Percentiles rank a stretch among this genome's conserved stretches.
Evolutionary conservation across 2,888 invertebrate genomes (phyloP).

Genomic region (Adela reaumurella): DNA sequence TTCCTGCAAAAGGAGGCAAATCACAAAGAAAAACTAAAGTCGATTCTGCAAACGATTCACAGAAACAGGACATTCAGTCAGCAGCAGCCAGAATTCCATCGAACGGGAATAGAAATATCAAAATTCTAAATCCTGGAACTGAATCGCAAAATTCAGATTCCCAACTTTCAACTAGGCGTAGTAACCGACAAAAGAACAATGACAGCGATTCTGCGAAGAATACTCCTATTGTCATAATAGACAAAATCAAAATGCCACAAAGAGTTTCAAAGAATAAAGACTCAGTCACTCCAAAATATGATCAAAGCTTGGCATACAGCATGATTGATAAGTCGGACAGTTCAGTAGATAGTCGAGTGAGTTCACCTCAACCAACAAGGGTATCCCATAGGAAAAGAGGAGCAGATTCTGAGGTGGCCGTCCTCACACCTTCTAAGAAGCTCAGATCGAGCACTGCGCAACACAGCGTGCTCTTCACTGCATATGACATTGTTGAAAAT

Average conservation of each 20-base stretch:
- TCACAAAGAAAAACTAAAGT: neutral
- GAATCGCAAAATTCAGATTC: too few species aligned
- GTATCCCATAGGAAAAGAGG: neutral
- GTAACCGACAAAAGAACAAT: slow-evolving; percentile 24
- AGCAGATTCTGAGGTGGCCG: neutral
- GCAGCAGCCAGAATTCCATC: too few species aligned
- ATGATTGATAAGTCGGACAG: slow-evolving; percentile 25
- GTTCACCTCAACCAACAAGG: slow-evolving; percentile 14
- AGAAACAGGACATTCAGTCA: too few species aligned
- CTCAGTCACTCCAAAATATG: slow-evolving; percentile 10
- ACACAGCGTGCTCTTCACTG: slow-evolving; percentile 41
- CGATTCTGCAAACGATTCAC: too few species aligned
- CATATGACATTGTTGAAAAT: slow-evolving; percentile 31
- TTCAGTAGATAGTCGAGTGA: slow-evolving; percentile 23
- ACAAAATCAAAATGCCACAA: slow-evolving; percentile 12
- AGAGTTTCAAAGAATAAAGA: slow-evolving; percentile 6
- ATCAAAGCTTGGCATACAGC: slow-evolving; percentile 31
- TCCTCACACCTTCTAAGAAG: neutral
- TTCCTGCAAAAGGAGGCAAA: neutral
- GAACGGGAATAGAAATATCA: too few species aligned
- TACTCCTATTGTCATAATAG: slow-evolving; percentile 5
- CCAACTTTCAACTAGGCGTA: slow-evolving; percentile 27
- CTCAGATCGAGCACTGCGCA: neutral
- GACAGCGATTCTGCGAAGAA: slow-evolving; percentile 6
- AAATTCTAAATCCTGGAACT: too few species aligned